phyloP scores from a whole-genome alignment of 2,113 vertebrate genomes.

The Pavo muticus region DNA sequence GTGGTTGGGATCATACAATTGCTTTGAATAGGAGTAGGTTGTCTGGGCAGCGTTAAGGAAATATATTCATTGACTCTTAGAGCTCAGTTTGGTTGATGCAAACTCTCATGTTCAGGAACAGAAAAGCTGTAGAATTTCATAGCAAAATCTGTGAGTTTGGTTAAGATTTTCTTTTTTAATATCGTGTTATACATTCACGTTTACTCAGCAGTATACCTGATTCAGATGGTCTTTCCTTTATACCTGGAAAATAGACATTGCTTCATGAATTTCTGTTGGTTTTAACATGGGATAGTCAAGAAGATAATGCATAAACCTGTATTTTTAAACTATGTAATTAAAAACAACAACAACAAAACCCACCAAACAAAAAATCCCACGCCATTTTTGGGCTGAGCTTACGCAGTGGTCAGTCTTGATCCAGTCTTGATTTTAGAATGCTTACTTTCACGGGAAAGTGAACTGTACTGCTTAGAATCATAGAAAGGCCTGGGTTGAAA shows the following conservation, averaged over 20 bases:
- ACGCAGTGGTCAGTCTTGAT: rapidly evolving
- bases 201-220: background rate
- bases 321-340: background rate
- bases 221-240: background rate
- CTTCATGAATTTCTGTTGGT: background rate
- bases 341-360: background rate
- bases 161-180: background rate
- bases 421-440: background rate
- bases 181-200: background rate
- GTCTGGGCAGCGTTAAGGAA: background rate
- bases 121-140: background rate
- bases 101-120: background rate
- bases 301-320: background rate
- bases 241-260: background rate
- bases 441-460: background rate
- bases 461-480: background rate
- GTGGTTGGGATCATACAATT: background rate
- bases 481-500: too few relatives aligned
- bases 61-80: background rate
- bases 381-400: background rate
- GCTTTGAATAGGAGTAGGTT: background rate
- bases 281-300: background rate
- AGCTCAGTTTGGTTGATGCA: background rate
- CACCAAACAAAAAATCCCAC: background rate
- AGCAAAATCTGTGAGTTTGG: background rate